Evolutionary conservation across 2,888 invertebrate genomes (phyloP), one percentile per base, ranked within the genome.

Genomic region (Cosmorhoe ocellata): DNA sequence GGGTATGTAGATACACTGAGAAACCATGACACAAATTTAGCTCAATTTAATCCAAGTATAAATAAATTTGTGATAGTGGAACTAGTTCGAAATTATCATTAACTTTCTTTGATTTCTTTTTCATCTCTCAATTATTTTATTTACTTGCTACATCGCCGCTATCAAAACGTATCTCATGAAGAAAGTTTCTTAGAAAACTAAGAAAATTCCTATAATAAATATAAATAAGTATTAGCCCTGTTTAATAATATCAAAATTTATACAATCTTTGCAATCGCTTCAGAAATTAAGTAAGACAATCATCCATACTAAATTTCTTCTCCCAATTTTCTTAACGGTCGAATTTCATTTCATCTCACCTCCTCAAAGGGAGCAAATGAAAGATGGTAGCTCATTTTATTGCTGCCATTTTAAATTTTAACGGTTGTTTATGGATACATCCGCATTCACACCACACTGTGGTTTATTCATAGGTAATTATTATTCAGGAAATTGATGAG

Each of bases 321-420:
- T 42, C 42, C 32, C 41, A 61, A 60, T 59, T 49, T 58, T 53
- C 51, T 51, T 51, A 59, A 52, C 55, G 53, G 36, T 51, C 53
- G 59, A 60, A 62, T 63, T 65, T 62, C 63, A 65, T 66, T 67
- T 61, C 54, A 60, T 53, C 44, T 65, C 68, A 74, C 67, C 73
- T 72, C 64, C 63, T 61, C 66, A 66, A 67, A 64, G 52, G 58
- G 57, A 58, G 59, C 51, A 46, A 70, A 71, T 64, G 60, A 66
- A 69, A 65, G 66, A 66, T 56, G 63, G 59, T 49, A 61, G 63
- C 59, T 56, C 57, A 60, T 69, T 66, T 72, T 69, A 73, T 70
- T 70, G 55, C 64, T 51, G 41, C 54, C 67, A 69, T 73, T 70
- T 67, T 73, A 64, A 70, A 59, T 61, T 62, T 65, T 63, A 67